Base-by-base conservation (phyloP, 2,113 vertebrate genomes). In the Actenoides hombroni region DNA sequence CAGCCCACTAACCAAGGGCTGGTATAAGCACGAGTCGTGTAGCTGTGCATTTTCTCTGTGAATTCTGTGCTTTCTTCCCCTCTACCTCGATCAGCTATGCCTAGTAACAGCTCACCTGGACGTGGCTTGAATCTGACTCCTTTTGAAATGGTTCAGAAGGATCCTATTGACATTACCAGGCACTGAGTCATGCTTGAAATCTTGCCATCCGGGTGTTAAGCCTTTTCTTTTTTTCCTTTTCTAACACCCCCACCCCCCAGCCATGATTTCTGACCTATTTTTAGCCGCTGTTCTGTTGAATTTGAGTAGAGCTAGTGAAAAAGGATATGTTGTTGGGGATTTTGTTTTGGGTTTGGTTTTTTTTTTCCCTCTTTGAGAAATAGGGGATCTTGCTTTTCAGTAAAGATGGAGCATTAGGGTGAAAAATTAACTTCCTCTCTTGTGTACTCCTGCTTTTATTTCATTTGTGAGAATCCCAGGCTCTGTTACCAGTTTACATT, bases 381-480 rank as follows among this genome's bases (percentile, higher is more conserved):
- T 2, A 4, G 5, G 2, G 11, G 4, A 37, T 57, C 48, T 83
- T 88, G 11, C 44, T 75, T 92, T 93, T 76, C 35, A 16, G 29
- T 88, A 6, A 44, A 84, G 37, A 6, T 26, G 46, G 44, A 63
- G 24, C 48, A 42, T 16, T 42, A 5, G 7, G n/a, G 28, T 56
- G 16, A 48, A 90, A 92, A 97, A 91, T 84, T 94, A 94, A 94
- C 89, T 94, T 95, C 74, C 67, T 88, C 28, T 2, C 3, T 90
- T 92, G 86, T 92, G 87, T 94, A 35, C 86, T 89, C 57, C 24
- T 46, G 65, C 88, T 88, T 96, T 90, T 92, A 93, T 92, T 97
- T 96, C 3, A 48, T 90, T 88, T 90, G 53, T 76, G 80, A n/a
- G 86, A 86, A 60, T 88, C 57, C 16, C 15, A 61, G 65, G 53